phyloP scores from a whole-genome alignment of 2,888 invertebrate species.

The Bombylius major region DNA sequence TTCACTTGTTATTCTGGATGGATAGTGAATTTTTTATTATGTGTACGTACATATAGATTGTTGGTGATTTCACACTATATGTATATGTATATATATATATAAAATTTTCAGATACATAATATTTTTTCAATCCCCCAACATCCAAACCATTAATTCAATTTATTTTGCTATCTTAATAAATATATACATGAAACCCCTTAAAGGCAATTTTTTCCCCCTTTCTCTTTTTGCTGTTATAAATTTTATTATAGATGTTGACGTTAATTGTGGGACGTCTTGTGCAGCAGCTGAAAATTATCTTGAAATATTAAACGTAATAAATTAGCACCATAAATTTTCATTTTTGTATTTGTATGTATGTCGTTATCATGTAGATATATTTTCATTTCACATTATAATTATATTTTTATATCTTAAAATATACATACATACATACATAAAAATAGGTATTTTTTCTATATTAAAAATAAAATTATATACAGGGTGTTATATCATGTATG shows the following conservation, averaged over 20 bases:
- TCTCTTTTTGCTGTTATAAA: constrained; percentile 6
- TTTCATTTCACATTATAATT: too few species aligned
- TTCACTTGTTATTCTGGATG: too few species aligned
- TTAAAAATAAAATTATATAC: background rate
- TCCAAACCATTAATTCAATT: too few species aligned
- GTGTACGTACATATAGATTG: too few species aligned
- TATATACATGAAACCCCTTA: background rate
- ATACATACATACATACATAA: constrained; percentile 1
- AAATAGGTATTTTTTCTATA: background rate
- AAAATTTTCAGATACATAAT: too few species aligned
- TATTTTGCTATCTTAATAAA: too few species aligned
- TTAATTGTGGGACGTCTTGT: constrained; percentile 18
- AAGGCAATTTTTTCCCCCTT: background rate
- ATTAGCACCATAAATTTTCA: constrained; percentile 29
- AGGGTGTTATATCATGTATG: background rate
- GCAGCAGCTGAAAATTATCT: constrained; percentile 18
- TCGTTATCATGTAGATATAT: too few species aligned
- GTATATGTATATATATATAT: too few species aligned
- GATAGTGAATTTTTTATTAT: too few species aligned
- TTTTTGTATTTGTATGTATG: constrained; percentile 11
- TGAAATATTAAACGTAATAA: constrained; percentile 26
- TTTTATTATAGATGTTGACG: constrained; percentile 19
- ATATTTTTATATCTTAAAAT: too few species aligned
- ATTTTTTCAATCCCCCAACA: too few species aligned
- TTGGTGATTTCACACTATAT: too few species aligned